Evolutionary conservation across 1,140 invertebrate species (phyloP).

Genomic region (Steinernema feltiae): DNA sequence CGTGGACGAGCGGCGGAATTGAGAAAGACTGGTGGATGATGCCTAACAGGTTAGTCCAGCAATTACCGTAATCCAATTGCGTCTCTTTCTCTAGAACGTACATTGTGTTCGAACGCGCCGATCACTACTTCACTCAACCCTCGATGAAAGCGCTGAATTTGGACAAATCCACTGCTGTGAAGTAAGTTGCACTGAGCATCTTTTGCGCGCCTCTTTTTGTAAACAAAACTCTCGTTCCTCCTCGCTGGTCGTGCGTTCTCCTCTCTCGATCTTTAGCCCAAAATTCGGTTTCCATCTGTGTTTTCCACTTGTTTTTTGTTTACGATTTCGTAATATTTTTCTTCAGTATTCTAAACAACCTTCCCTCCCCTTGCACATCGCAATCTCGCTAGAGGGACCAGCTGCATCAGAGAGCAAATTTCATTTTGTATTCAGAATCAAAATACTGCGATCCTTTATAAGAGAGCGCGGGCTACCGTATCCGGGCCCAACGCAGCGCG

Average conservation of each 20-base stretch:
- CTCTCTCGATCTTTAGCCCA: background rate
- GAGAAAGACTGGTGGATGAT: constrained; percentile 42
- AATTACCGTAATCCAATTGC: background rate
- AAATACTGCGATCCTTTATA: no score
- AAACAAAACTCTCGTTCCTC: no score
- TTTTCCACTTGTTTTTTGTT: constrained; percentile 21
- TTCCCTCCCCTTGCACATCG: no score
- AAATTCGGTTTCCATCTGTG: background rate
- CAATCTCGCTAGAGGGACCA: background rate
- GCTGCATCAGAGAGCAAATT: no score
- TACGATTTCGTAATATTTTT: constrained; percentile 17
- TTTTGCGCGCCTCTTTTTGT: background rate
- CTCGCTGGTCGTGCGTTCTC: background rate
- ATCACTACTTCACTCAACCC: constrained; percentile 29
- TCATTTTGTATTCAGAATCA: no score
- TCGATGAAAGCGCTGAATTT: constrained; percentile 29
- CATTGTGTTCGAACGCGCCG: constrained; percentile 29
- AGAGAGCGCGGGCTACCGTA: no score
- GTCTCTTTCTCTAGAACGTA: constrained; percentile 28
- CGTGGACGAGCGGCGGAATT: constrained; percentile 35
- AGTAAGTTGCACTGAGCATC: constrained; percentile 15
- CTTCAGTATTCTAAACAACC: background rate
- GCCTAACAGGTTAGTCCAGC: constrained; percentile 25
- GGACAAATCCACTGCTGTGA: constrained; percentile 25
- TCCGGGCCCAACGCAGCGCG: no score